Evolutionary conservation across 2,888 invertebrate genomes (phyloP).

Genomic region (Stictocephala bisonia): DNA sequence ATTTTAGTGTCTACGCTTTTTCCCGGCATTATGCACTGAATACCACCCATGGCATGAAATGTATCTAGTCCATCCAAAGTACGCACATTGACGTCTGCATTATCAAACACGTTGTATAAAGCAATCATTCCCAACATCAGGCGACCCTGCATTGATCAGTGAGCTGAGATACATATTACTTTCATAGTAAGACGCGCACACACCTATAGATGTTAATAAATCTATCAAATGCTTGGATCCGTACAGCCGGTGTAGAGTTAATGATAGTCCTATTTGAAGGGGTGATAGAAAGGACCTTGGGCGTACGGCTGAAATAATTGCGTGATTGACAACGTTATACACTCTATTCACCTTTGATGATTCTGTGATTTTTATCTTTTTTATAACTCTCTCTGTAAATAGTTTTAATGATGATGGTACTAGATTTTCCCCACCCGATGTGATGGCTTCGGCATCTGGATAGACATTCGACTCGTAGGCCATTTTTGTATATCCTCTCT

Average conservation of each 20-base stretch:
- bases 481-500: constrained; percentile 60
- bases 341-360: constrained; percentile 4
- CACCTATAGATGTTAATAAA: constrained; percentile 57
- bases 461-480: constrained; percentile 58
- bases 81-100: constrained; percentile 60
- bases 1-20: not conserved
- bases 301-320: constrained; percentile 12
- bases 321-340: not conserved
- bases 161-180: constrained; percentile 58
- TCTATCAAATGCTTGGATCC: constrained; percentile 57
- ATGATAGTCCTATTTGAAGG: constrained; percentile 58
- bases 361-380: constrained; percentile 8
- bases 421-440: constrained; percentile 52
- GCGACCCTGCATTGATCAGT: constrained; percentile 51
- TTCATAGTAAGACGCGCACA: constrained; percentile 58
- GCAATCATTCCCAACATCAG: constrained; percentile 48
- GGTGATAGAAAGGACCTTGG: constrained; percentile 60
- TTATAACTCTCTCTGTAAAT: not conserved
- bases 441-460: constrained; percentile 56
- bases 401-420: not conserved
- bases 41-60: constrained; percentile 61
- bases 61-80: constrained; percentile 54
- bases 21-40: constrained; percentile 56
- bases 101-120: constrained; percentile 60
- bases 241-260: constrained; percentile 58